These are phyloP conservation scores for Camponotus floridanus DNA, from an alignment of 1,140 invertebrate species.

Conservation along the genomic window DNA sequence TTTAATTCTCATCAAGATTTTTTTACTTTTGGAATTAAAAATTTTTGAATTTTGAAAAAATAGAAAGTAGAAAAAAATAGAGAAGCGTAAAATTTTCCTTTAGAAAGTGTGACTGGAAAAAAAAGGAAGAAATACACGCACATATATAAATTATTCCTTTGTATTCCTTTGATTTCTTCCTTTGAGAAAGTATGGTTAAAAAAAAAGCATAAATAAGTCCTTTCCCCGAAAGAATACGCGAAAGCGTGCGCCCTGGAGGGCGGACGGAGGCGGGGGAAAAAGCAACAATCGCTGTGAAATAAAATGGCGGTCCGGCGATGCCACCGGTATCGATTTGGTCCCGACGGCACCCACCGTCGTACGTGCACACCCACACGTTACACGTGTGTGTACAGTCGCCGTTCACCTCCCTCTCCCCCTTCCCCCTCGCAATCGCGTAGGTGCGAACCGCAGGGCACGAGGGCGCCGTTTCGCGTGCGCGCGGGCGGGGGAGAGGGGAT, in stretches of 20 bases:
- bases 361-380: background rate
- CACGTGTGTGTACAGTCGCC: constrained; percentile 18
- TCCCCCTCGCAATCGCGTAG: constrained; percentile 28
- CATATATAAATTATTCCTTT: no score
- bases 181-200: no score
- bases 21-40: no score
- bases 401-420: background rate
- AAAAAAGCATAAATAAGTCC: no score
- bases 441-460: constrained; percentile 66
- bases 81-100: no score
- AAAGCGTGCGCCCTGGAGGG: constrained; percentile 8
- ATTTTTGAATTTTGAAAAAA: no score
- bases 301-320: constrained; percentile 81
- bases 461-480: constrained; percentile 62
- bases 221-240: no score
- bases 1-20: no score
- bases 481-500: background rate
- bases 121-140: no score
- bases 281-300: constrained; percentile 76
- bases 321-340: constrained; percentile 82
- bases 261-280: constrained; percentile 60
- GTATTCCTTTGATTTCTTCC: no score
- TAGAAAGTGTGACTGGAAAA: no score
- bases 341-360: constrained; percentile 52
- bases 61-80: no score